phyloP scores from a whole-genome alignment of 2,888 invertebrate species.

The Noctuana brunneofusca region DNA sequence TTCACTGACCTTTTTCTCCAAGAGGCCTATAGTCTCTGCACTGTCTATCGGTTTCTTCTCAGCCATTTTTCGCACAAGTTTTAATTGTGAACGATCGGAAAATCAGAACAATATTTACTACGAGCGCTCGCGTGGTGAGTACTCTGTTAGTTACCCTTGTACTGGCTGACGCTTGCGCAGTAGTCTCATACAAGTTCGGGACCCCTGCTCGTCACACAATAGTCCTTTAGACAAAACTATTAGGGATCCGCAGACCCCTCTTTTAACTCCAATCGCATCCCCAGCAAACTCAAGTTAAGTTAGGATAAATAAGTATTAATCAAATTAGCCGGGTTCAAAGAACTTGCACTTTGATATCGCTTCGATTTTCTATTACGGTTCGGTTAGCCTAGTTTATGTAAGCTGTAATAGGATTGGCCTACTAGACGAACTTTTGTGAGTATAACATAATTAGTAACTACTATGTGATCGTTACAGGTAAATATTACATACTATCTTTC shows the following conservation, averaged over 20 bases:
- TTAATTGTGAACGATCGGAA: conserved; percentile 14
- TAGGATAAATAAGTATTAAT: conserved; percentile 6
- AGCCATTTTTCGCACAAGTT: conserved; percentile 51
- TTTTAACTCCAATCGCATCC: background rate
- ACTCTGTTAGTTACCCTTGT: conserved; percentile 47
- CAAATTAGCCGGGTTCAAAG: conserved; percentile 24
- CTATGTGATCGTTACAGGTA: too few relatives aligned
- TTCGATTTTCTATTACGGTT: conserved; percentile 32
- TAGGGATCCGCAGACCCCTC: conserved; percentile 23
- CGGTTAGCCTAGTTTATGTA: conserved; percentile 12
- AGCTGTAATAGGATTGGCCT: conserved; percentile 30
- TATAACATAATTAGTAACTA: background rate
- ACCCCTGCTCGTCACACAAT: conserved; percentile 50
- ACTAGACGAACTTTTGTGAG: background rate
- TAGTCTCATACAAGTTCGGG: conserved; percentile 44
- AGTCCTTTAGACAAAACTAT: conserved; percentile 33
- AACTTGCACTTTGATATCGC: conserved; percentile 18
- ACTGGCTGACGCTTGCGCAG: conserved; percentile 54
- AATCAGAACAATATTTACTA: conserved; percentile 38
- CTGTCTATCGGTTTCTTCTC: conserved; percentile 52
- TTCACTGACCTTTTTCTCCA: conserved; percentile 72
- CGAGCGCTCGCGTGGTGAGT: conserved; percentile 39
- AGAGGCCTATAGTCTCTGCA: conserved; percentile 65
- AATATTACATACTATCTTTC: too few relatives aligned
- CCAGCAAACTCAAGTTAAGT: background rate